Conservation (phyloP, 2,888 invertebrate genomes). For the Rhamnusium bicolor region DNA sequence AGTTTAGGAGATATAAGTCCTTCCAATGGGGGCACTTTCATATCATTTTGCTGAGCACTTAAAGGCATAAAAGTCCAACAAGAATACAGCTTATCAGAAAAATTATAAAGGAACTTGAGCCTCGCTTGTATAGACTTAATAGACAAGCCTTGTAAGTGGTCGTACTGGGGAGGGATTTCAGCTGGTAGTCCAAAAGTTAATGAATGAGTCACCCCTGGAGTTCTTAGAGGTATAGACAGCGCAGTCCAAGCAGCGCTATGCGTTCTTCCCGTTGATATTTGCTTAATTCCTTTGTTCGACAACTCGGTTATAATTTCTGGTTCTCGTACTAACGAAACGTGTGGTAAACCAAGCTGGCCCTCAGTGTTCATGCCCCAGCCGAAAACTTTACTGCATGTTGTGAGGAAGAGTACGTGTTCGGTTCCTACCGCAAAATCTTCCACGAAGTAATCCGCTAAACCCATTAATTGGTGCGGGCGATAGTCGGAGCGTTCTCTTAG, state of each 20-base stretch:
- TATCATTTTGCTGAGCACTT: constrained; percentile 68
- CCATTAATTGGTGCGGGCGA: constrained; percentile 73
- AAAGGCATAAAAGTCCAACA: constrained; percentile 75
- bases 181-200: constrained; percentile 73
- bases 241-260: constrained; percentile 79
- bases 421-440: constrained; percentile 77
- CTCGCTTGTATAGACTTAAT: constrained; percentile 73
- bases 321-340: constrained; percentile 74
- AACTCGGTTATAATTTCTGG: constrained; percentile 74
- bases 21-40: constrained; percentile 69
- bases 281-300: constrained; percentile 73
- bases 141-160: constrained; percentile 72
- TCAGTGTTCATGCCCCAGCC: constrained; percentile 79
- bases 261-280: constrained; percentile 77
- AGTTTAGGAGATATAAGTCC: constrained; percentile 71
- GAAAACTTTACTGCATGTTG: constrained; percentile 74
- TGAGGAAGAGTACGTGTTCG: constrained; percentile 76
- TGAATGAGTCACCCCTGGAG: constrained; percentile 72
- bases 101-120: constrained; percentile 75
- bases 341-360: constrained; percentile 76
- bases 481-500: constrained; percentile 71
- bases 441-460: constrained; percentile 72
- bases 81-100: constrained; percentile 77
- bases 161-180: constrained; percentile 75
- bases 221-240: constrained; percentile 71